Evolutionary conservation across 2,113 vertebrate species (phyloP), one percentile per base, ranked within the genome.

Genomic region (Glaucidium brasilianum): DNA sequence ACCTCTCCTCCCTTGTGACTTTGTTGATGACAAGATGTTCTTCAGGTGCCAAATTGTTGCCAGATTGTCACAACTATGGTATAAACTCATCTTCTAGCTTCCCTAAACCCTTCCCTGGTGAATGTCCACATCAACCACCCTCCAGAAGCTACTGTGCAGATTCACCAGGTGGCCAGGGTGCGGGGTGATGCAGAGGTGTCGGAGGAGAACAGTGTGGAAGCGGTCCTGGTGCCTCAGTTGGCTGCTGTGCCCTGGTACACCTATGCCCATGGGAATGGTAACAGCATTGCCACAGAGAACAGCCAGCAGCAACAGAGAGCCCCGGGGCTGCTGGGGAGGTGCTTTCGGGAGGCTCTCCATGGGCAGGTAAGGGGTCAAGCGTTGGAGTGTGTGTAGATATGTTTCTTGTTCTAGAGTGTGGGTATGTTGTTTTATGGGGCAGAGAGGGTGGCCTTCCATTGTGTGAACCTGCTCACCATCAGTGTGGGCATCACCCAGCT

Each of bases 151-250:
- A 98, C 98, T 0, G 99, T 99, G 92, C 99, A 99, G 96, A 98
- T 99, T 87, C 99, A 99, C 95, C 99, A 99, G 97, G 99, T 99
- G 92, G 96, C 98, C 34, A 98, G 99, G 92, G 99, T 99, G 62
- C 94, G 97, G 32, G 97, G 97, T 5, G 97, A 97, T 14, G 41
- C 64, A 3, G 97, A 97, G 53, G 68, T 72, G 6, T 84, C 91
- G 0, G 98, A 98, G 6, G 98, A 98, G 63, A 98, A 98, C 96
- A 98, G 98, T 0, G 98, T 98, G 97, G 98, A 98, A 92, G 94
- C 92, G 7, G 98, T 96, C 67, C 98, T 99, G 53, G 97, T 98
- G 25, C 98, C 98, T 35, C 98, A 98, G 93, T 97, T 97, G 64
- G 93, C 96, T 1, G 34, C 92, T 3, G 12, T 83, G n/a, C 84